Evolutionary conservation across 2,113 vertebrate genomes (phyloP), one percentile per base, ranked within the genome.

Genomic region (Malaclemys terrapin): DNA sequence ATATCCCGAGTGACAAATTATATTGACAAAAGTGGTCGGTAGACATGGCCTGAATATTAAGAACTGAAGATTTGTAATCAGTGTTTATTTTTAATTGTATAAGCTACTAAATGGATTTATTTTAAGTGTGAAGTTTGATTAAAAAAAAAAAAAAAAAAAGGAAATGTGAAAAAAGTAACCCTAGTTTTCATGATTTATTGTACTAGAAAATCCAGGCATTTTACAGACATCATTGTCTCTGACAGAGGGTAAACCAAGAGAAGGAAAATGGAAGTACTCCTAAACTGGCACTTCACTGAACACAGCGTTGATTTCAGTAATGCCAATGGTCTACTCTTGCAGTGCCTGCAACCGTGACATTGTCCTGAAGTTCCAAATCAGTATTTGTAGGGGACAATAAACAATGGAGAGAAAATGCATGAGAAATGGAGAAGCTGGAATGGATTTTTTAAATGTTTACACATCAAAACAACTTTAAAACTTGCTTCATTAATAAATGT

Each of bases 151-250:
- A 88, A 76, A 56, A 80, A 24, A 53, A 65, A 88, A 76, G 52
- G n/a, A 93, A 95, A 89, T 59, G 6, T 92, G 78, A 94, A 95
- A 95, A 54, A 82, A 87, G 89, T 53, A 93, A 92, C 87, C 80
- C 94, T 92, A 95, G 85, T 87, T 93, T 93, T 91, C 83, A 89
- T 65, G 76, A 95, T 95, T 94, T 90, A 94, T 85, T 89, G 38
- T 76, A 92, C 53, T 57, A 92, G 89, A 94, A 87, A 96, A 85
- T 56, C 89, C 87, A 2, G 38, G 53, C 38, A 13, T 82, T 53
- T 56, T 27, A 38, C 8, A 82, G 53, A 22, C 7, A 11, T 82
- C 84, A 94, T 5, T 84, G 89, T 62, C 85, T 45, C 6, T 54
- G 90, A 96, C 93, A 95, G 82, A 80, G 94, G 87, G 35, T 54